Base-by-base conservation (phyloP, 2,888 invertebrate species). In the Drosophila vallismaia region DNA sequence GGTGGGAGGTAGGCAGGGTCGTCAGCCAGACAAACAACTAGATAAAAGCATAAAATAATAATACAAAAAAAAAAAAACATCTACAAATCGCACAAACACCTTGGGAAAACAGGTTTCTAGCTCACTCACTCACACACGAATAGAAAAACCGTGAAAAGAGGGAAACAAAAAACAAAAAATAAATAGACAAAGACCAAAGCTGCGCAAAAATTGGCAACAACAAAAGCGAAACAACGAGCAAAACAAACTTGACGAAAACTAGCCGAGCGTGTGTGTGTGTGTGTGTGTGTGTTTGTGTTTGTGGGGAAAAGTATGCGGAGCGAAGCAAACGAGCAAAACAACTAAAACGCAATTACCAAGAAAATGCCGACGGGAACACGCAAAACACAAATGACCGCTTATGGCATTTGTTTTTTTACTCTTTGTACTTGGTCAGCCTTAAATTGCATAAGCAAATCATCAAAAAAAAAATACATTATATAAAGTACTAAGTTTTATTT, bases 281-380 rank as follows among this genome's bases (percentile, higher is more conserved):
- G 33, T 33, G 55, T 9, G 44, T 29, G 36, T 9, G 19, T 19
- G 19, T 19, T 19, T 19, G 19, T 19, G 19, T 19, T 19, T 9
- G 29, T 12, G 14, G 42, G 46, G 52, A 54, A 74, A 81, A 78
- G 75, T 84, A 81, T 74, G 58, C 63, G 42, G 63, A 79, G 68
- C 86, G 76, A 86, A 82, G 45, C 77, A 79, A 74, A 83, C 80
- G 83, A 82, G 88, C 82, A 82, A 82, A 88, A 88, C 82, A 82
- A 83, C 86, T 82, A 83, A 88, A 74, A 82, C 79, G 80, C 71
- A 86, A 88, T 45, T 48, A 68, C 73, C 36, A 26, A 44, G 40
- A 64, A 52, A 52, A 54, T 53, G 63, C 52, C 31, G 53, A 44
- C 6, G 50, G 19, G 14, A 40, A 26, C 19, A 46, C 63, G 38